phyloP scores from a whole-genome alignment of 1,140 invertebrate genomes.

The Achroia grisella region DNA sequence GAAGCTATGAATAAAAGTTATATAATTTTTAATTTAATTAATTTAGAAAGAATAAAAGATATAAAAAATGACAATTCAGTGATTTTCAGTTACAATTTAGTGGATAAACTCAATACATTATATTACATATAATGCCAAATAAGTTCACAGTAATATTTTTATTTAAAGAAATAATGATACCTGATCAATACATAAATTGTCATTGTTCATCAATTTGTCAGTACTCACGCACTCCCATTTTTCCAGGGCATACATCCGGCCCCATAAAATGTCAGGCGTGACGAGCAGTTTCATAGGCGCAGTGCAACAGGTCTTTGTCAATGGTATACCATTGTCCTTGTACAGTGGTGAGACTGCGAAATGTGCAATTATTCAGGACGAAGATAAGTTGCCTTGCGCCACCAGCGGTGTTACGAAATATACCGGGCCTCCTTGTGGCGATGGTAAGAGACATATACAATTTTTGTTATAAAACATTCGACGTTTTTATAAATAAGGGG shows the following conservation, averaged over 20 bases:
- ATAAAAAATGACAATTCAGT: too few species aligned
- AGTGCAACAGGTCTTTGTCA: constrained; percentile 88
- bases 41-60: too few species aligned
- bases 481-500: too few species aligned
- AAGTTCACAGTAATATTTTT: too few species aligned
- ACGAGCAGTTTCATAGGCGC: constrained; percentile 86
- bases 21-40: too few species aligned
- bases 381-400: constrained; percentile 63
- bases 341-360: constrained; percentile 51
- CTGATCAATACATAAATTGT: background rate
- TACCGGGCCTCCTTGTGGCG: constrained; percentile 59
- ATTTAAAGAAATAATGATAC: too few species aligned
- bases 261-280: constrained; percentile 83
- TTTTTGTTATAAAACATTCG: too few species aligned
- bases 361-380: constrained; percentile 60
- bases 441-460: constrained; percentile 34
- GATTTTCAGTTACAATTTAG: too few species aligned
- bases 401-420: constrained; percentile 66
- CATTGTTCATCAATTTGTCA: constrained; percentile 7
- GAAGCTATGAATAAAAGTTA: too few species aligned
- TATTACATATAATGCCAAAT: too few species aligned
- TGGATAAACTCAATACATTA: too few species aligned
- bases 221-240: constrained; percentile 9
- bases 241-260: constrained; percentile 78
- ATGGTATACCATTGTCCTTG: constrained; percentile 76